Evolutionary conservation across 2,888 invertebrate species (phyloP), one percentile per base, ranked within the genome.

Genomic region (Hemicrepidius hirtus): DNA sequence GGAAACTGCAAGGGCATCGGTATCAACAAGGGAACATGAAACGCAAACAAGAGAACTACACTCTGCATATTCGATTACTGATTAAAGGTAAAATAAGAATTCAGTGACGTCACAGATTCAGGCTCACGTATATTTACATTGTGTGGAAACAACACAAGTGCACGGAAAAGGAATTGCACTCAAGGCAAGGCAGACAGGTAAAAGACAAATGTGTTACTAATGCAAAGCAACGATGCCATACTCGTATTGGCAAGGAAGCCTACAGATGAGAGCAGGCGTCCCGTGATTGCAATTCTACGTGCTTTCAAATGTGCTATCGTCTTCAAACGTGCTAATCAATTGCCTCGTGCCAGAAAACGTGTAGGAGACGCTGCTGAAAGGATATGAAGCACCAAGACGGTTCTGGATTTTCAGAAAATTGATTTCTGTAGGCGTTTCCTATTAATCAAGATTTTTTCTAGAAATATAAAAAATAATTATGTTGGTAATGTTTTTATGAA

Each of bases 291-390:
- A 65, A 55, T 65, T 53, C 53, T 65, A 65, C 53, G 53, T 65
- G 65, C 65, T 24, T 65, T 55, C 65, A 50, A 55, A 53, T 65
- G 55, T 50, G 49, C 64, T 49, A 55, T 65, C 65, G 40, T 55
- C 53, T 65, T 65, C 65, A 65, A 65, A 65, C 65, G 65, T 65
- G 65, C 65, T 65, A 65, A 65, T 65, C 50, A 65, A 65, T 65
- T 65, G 65, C 50, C 55, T 41, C 37, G 65, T 53, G 65, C 44
- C 32, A 28, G 66, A 57, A 53, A 66, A 66, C 55, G 55, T 41
- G 66, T 20, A 32, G 12, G 1, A 20, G 53, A 55, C 3, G 12
- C 21, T 18, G 4, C 49, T 49, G 21, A 49, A 46, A 49, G 20
- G 49, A 21, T 21, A 53, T 24, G 28, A 44, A 9, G 24, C 5